A percentile compares a stretch with the other conserved stretches of the same genome.
These are phyloP conservation scores for Aspidapion aeneum DNA, from an alignment of 2,888 invertebrate genomes.

Conservation along the genomic window DNA sequence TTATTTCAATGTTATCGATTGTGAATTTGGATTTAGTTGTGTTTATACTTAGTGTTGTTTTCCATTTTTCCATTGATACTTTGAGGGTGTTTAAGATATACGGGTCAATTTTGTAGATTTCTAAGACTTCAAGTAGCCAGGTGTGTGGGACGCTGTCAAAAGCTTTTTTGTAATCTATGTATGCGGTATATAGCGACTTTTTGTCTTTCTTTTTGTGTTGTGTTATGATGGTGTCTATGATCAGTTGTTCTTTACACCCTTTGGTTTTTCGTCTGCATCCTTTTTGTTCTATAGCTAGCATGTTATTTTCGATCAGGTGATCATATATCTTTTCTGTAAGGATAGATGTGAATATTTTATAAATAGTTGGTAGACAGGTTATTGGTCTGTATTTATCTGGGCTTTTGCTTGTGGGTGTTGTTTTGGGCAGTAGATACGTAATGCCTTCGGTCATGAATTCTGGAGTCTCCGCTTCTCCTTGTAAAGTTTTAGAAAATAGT, in stretches of 20 bases:
- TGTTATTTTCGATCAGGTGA: background rate
- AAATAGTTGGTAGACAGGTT: background rate
- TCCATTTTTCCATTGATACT: background rate
- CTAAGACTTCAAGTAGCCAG: background rate
- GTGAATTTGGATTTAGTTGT: no score
- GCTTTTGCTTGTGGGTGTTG: background rate
- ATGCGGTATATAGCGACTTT: constrained; percentile 1
- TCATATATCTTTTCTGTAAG: background rate
- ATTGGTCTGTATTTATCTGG: background rate
- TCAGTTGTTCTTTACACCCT: background rate
- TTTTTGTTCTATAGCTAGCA: constrained; percentile 1
- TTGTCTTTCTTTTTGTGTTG: background rate
- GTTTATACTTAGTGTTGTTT: no score
- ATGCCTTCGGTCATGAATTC: background rate
- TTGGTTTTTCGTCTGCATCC: background rate
- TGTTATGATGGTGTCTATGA: constrained; percentile 1
- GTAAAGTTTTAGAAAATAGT: background rate
- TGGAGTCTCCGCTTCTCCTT: background rate
- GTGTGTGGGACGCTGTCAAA: constrained; percentile 5
- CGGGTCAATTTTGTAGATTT: background rate
- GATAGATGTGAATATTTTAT: background rate
- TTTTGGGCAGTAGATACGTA: background rate
- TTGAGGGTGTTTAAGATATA: background rate
- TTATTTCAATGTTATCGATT: no score
- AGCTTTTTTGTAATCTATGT: constrained; percentile 2